Percentiles rank a stretch among this genome's conserved stretches.
These are phyloP conservation scores for Anneissia japonica DNA, from an alignment of 35 echinoderm and acorn worm genomes.

Conservation along the genomic window DNA sequence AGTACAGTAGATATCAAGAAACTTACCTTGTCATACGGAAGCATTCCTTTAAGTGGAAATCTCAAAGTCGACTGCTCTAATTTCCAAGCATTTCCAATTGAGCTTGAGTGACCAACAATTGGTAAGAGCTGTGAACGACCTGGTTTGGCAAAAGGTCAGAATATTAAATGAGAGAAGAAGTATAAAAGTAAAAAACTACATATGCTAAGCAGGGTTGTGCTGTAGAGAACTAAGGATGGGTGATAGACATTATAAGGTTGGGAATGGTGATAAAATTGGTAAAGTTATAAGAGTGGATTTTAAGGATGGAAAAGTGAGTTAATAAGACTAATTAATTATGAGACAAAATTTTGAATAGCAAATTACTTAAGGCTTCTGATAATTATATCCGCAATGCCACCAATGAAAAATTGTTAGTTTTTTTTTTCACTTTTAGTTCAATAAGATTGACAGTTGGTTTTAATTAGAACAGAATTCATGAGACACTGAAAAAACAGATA, in stretches of 20 bases:
- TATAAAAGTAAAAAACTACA: no score
- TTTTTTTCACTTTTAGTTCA: background rate
- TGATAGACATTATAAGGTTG: no score
- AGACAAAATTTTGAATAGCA: no score
- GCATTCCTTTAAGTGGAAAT: constrained; percentile 73
- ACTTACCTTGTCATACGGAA: constrained; percentile 97
- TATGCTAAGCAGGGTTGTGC: no score
- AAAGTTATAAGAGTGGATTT: no score
- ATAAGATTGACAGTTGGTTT: background rate
- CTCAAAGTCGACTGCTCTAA: constrained; percentile 65
- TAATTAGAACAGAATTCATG: background rate
- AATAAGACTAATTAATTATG: background rate
- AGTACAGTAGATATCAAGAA: background rate
- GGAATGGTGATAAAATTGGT: no score
- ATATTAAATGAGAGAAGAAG: no score
- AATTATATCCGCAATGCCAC: background rate
- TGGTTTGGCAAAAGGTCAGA: no score
- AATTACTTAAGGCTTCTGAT: background rate
- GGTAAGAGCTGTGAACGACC: constrained; percentile 69
- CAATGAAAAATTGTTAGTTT: background rate
- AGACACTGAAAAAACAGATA: background rate
- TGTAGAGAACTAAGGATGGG: no score
- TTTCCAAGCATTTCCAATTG: constrained; percentile 86
- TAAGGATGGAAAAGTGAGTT: no score
- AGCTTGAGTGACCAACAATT: constrained; percentile 77